A percentile compares a stretch with the other conserved stretches of the same genome.
These are phyloP conservation scores for Tetragonula clypearis DNA, from an alignment of 1,140 invertebrate species.

Conservation along the genomic window DNA sequence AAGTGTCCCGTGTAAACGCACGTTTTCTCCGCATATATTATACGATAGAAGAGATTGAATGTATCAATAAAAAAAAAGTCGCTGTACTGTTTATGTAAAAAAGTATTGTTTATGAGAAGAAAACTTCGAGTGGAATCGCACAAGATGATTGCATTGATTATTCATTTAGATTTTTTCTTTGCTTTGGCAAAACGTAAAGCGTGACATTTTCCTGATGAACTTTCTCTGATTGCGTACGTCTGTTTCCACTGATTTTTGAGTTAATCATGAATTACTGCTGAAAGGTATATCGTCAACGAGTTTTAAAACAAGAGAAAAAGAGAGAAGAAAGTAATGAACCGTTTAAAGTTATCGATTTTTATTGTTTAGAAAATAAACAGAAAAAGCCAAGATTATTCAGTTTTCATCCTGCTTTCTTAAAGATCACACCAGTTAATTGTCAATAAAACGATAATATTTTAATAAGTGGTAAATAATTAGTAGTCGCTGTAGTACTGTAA, in stretches of 20 bases:
- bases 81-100: background rate
- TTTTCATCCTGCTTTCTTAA: background rate
- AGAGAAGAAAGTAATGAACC: background rate
- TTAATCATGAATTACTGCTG: background rate
- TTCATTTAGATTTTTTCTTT: background rate
- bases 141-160: background rate
- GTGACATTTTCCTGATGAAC: background rate
- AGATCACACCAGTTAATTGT: background rate
- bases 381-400: background rate
- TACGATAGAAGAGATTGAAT: background rate
- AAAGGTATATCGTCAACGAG: background rate
- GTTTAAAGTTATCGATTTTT: background rate
- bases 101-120: background rate
- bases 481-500: background rate
- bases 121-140: background rate
- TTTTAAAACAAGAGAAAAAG: background rate
- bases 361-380: background rate
- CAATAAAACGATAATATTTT: background rate
- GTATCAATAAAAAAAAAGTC: background rate
- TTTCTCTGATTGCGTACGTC: conserved; percentile 1
- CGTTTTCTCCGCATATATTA: background rate
- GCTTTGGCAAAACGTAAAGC: conserved; percentile 1
- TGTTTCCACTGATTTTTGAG: background rate
- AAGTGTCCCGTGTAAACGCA: background rate
- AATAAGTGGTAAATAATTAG: background rate